phyloP scores from a whole-genome alignment of 92 coral and sea anemone genomes.

The Micromussa lordhowensis region DNA sequence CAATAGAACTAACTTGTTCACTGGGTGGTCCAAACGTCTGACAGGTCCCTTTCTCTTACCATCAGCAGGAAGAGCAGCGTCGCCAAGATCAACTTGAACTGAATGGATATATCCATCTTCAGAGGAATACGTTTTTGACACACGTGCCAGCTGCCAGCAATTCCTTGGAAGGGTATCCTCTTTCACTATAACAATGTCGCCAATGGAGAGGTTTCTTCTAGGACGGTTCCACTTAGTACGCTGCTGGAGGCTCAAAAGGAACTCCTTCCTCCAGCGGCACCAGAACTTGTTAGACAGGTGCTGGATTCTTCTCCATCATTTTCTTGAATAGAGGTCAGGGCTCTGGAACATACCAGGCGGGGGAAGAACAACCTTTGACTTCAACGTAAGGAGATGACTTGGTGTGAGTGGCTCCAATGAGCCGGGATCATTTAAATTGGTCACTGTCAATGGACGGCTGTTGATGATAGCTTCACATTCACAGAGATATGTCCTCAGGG shows the following conservation, averaged over 20 bases:
- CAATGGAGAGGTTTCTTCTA: neutral
- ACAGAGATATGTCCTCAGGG: neutral
- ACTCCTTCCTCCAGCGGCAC: constrained; percentile 8
- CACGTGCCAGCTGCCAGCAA: constrained; percentile 1
- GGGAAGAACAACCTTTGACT: neutral
- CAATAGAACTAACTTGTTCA: neutral
- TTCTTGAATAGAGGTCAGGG: neutral
- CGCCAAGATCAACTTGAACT: constrained; percentile 1
- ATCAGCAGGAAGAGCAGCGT: constrained; percentile 1
- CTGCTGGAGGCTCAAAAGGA: constrained; percentile 3
- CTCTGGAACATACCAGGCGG: neutral
- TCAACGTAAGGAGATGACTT: neutral
- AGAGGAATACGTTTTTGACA: neutral
- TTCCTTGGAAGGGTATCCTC: neutral
- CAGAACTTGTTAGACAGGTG: neutral
- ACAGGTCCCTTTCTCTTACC: neutral
- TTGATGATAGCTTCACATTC: constrained; percentile 1
- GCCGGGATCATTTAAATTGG: neutral
- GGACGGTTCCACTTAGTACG: constrained; percentile 3
- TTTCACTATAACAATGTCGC: neutral
- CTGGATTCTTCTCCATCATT: neutral
- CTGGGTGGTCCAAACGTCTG: too few relatives aligned
- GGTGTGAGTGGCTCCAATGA: constrained; percentile 1
- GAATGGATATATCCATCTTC: neutral
- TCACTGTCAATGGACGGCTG: neutral